phyloP scores from a whole-genome alignment of 2,797 vertebrate species.

The Lophius americanus region DNA sequence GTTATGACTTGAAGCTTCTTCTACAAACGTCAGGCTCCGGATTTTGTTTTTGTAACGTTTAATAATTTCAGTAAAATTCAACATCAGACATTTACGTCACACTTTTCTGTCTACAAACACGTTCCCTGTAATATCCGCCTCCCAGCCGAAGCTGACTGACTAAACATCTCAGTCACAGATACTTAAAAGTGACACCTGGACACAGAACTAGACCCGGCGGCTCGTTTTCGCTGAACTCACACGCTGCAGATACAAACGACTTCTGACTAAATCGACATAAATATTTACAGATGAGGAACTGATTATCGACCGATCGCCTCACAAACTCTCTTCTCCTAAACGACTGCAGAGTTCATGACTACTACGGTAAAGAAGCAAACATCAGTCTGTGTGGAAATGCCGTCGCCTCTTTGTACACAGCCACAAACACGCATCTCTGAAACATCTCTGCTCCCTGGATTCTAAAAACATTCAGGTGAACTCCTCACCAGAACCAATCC shows the following conservation, averaged over 20 bases:
- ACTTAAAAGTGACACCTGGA: slow-evolving; percentile 16
- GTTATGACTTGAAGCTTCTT: not conserved
- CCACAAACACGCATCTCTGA: slow-evolving; percentile 41
- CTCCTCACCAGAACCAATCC: slow-evolving; percentile 26
- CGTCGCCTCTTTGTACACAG: slow-evolving; percentile 3
- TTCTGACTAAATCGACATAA: slow-evolving; percentile 37
- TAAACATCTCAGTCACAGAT: slow-evolving; percentile 41
- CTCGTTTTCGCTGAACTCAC: slow-evolving; percentile 5
- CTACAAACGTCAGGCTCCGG: slow-evolving; percentile 20
- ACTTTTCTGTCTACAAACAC: slow-evolving; percentile 44
- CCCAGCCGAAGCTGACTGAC: slow-evolving; percentile 4
- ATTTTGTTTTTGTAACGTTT: slow-evolving; percentile 39
- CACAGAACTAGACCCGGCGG: slow-evolving; percentile 32
- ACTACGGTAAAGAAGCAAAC: slow-evolving; percentile 33
- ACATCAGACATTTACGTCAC: slow-evolving; percentile 42
- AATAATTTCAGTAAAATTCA: slow-evolving; percentile 50
- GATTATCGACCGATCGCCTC: slow-evolving; percentile 48
- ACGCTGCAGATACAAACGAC: slow-evolving; percentile 18
- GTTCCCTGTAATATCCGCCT: slow-evolving; percentile 7
- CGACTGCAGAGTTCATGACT: slow-evolving; percentile 55
- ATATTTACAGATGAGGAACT: slow-evolving; percentile 63
- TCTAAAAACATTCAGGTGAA: slow-evolving; percentile 33
- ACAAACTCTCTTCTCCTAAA: slow-evolving; percentile 66
- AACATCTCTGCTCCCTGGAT: slow-evolving; percentile 43
- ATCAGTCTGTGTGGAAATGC: slow-evolving; percentile 35